Base-by-base conservation (phyloP, 1,140 invertebrate species). In the Dreissena rostriformis region DNA sequence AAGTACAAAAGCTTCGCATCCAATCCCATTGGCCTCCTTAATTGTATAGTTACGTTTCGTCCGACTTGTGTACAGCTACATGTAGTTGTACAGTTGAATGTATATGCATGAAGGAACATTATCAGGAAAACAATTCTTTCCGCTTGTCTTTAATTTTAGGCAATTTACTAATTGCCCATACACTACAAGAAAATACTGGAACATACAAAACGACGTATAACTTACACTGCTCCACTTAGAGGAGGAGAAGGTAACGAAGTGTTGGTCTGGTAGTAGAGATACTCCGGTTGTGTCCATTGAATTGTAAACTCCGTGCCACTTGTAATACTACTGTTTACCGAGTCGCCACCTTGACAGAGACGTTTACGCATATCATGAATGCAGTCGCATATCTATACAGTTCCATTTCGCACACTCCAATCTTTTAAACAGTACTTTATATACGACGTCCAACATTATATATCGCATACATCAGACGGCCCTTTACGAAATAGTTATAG, bases 211-310 rank as follows among this genome's bases (percentile, higher is more conserved):
- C 19, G 24, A 5, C 22, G 7, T 14, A 19, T 12, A 19, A 66
- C 75, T 67, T 78, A 78, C 77, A 80, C 67, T n/a, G 22, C 1
- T 71, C 77, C 77, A 22, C 0, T 22, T 22, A 80, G 22, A 2
- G 24, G 12, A 11, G 77, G 52, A 11, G 67, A 55, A 14, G 22
- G 12, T 17, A 55, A 4, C 28, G 61, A 67, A 8, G 14, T 17
- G 53, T 80, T 80, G 26, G 26, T 49, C 19, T 57, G 14, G 26
- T 39, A 70, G 22, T 80, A 80, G 0, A 49, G 17, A 63, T 29
- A 71, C 2, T 19, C 15, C 12, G 80, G 80, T 51, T 82, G 80
- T 51, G 73, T 61, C 80, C 80, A 82, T 19, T 53, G 52, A 4
- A 82, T 55, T 0, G 24, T 82, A 29, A 82, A 74, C 24, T 53